A percentile compares a stretch with the other conserved stretches of the same genome.
These are phyloP conservation scores for Ceratina japonica DNA, from an alignment of 1,140 invertebrate genomes.

Conservation along the genomic window DNA sequence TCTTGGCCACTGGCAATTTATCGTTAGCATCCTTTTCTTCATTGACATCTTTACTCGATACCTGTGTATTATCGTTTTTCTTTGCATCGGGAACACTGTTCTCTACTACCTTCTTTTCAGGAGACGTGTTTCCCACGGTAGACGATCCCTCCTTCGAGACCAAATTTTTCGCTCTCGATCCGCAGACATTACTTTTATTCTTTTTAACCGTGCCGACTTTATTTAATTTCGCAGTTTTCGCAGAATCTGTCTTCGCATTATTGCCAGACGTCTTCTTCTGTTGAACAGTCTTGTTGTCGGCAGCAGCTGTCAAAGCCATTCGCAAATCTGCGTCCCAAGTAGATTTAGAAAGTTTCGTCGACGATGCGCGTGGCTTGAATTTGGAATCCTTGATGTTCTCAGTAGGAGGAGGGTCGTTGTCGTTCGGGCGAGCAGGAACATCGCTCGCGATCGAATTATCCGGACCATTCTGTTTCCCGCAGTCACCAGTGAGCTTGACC, in stretches of 20 bases:
- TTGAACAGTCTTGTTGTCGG: constrained; percentile 8
- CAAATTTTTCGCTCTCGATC: neutral
- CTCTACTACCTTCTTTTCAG: neutral
- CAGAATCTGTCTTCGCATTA: neutral
- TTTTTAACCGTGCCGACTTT: neutral
- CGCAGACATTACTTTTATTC: constrained; percentile 1
- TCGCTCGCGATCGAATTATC: constrained; percentile 72
- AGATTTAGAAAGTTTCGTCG: constrained; percentile 12
- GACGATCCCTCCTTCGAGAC: too few species aligned
- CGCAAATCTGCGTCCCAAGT: constrained; percentile 77
- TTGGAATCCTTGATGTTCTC: constrained; percentile 8
- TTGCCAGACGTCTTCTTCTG: neutral
- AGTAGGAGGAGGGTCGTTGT: constrained; percentile 25
- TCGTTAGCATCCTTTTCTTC: too few species aligned
- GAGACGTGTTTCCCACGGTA: too few species aligned
- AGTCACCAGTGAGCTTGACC: constrained; percentile 72
- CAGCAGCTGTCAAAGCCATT: constrained; percentile 27
- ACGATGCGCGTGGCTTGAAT: neutral
- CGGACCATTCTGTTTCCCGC: constrained; percentile 75
- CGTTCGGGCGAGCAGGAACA: constrained; percentile 50
- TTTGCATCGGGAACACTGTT: neutral
- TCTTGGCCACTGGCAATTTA: too few species aligned
- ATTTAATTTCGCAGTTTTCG: neutral
- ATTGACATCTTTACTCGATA: too few species aligned
- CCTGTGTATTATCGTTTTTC: neutral